These are phyloP conservation scores for Volucella inanis DNA, from an alignment of 2,888 invertebrate species.

Conservation along the genomic window DNA sequence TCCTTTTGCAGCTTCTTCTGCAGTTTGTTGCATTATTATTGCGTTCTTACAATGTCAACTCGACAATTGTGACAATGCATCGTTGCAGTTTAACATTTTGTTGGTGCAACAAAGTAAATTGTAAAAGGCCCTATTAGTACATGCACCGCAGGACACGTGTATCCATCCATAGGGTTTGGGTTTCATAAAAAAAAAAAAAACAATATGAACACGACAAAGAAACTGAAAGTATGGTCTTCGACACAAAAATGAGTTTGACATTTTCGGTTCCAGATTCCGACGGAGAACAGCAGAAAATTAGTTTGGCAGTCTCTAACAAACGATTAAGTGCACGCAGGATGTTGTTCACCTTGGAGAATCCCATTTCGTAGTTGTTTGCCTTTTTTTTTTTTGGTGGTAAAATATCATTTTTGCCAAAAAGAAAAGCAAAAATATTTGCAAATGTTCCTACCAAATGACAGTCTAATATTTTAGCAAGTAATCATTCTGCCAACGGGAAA, in stretches of 20 bases:
- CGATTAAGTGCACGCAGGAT: constrained; percentile 72
- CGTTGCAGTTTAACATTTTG: constrained; percentile 59
- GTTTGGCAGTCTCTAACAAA: constrained; percentile 54
- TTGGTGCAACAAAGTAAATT: constrained; percentile 68
- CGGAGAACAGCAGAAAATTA: constrained; percentile 38
- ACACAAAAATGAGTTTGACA: constrained; percentile 36
- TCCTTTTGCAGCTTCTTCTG: constrained; percentile 68
- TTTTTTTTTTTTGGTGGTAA: constrained; percentile 14
- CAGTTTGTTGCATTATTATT: constrained; percentile 68
- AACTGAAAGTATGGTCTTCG: neutral
- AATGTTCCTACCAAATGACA: constrained; percentile 66
- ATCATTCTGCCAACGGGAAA: constrained; percentile 68
- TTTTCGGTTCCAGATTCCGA: constrained; percentile 26
- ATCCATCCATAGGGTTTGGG: constrained; percentile 45
- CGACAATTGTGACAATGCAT: constrained; percentile 35
- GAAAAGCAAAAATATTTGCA: constrained; percentile 12
- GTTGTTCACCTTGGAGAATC: constrained; percentile 31
- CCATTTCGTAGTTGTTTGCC: constrained; percentile 7
- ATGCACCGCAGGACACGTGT: constrained; percentile 74
- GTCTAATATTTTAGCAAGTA: constrained; percentile 74
- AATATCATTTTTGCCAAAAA: constrained; percentile 51
- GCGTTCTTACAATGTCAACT: constrained; percentile 41
- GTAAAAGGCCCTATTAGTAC: constrained; percentile 68
- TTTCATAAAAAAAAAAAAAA: constrained; percentile 13
- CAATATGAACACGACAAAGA: neutral